phyloP scores from a whole-genome alignment of 2,113 vertebrate genomes.

The Pteruthius melanotis region DNA sequence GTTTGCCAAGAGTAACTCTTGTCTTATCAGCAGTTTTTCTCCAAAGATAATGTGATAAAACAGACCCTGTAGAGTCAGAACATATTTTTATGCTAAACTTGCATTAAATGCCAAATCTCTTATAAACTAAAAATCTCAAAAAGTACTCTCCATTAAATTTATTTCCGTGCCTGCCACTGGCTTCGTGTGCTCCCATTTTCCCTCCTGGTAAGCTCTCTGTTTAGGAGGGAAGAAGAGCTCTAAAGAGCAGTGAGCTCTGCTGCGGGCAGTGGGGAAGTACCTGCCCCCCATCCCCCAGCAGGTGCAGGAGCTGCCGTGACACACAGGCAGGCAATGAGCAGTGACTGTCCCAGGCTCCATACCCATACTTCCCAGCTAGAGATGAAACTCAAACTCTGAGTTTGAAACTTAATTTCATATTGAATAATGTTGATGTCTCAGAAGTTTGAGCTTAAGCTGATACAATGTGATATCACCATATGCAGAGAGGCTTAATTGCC shows the following conservation, averaged over 20 bases:
- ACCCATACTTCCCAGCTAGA: neutral
- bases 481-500: neutral
- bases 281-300: neutral
- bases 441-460: neutral
- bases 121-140: neutral
- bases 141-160: neutral
- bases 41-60: neutral
- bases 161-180: neutral
- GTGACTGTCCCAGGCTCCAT: neutral
- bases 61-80: neutral
- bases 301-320: neutral
- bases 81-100: neutral
- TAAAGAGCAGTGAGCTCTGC: neutral
- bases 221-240: neutral
- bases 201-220: neutral
- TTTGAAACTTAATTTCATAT: neutral
- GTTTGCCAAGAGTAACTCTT: neutral
- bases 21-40: neutral
- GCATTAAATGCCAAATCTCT: neutral
- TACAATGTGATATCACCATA: neutral
- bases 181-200: neutral
- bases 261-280: neutral
- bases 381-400: neutral
- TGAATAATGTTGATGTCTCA: neutral
- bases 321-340: neutral